Evolutionary conservation across 2,888 invertebrate species (phyloP).

Genomic region (Idaea dimidiata): DNA sequence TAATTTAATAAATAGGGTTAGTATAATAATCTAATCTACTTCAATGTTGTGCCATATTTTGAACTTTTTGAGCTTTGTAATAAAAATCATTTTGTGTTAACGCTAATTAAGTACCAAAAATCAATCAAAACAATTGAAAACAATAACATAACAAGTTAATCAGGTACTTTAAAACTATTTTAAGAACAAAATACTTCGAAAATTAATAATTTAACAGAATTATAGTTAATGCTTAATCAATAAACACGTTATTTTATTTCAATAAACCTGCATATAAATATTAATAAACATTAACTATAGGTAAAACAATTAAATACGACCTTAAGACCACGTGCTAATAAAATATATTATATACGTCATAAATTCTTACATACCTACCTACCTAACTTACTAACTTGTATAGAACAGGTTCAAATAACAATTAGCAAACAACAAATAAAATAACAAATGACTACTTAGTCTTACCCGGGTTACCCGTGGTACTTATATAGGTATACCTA

Average conservation of each 20-base stretch:
- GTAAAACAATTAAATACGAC: constrained; percentile 6
- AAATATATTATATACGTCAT: not conserved
- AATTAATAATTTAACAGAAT: not conserved
- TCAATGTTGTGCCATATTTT: too few species aligned
- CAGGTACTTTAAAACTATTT: not conserved
- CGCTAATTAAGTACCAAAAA: not conserved
- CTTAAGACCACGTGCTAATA: constrained; percentile 4
- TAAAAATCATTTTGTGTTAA: too few species aligned
- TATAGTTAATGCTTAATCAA: not conserved
- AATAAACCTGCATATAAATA: not conserved
- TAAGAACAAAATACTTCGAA: not conserved
- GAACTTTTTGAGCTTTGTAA: too few species aligned
- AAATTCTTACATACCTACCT: too few species aligned
- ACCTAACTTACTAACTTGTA: too few species aligned
- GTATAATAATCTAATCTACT: too few species aligned
- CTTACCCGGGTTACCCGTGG: too few species aligned
- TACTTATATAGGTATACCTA: too few species aligned
- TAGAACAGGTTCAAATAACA: too few species aligned
- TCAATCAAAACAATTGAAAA: not conserved
- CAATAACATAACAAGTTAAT: not conserved
- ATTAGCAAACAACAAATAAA: too few species aligned
- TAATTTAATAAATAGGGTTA: too few species aligned
- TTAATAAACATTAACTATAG: not conserved
- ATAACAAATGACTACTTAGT: too few species aligned
- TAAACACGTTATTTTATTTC: not conserved